Percentiles rank a stretch among this genome's conserved stretches.
Evolutionary conservation across 2,888 invertebrate genomes (phyloP).

Genomic region (Microctonus hyperodae): DNA sequence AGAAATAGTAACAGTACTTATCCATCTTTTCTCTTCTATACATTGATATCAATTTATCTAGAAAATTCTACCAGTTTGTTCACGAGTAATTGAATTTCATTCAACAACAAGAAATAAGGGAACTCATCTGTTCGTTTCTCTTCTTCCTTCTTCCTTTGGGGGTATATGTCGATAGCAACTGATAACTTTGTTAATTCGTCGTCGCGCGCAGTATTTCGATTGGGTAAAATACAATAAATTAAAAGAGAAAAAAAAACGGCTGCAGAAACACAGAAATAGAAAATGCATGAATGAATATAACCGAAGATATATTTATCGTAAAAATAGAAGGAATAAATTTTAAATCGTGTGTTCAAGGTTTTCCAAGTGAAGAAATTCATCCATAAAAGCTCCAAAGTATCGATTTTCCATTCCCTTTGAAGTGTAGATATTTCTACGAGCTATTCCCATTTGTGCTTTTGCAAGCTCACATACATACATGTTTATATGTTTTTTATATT

Average conservation of each 20-base stretch:
- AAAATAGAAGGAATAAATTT: slow-evolving; percentile 19
- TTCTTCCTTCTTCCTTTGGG: not conserved
- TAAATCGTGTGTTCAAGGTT: slow-evolving; percentile 27
- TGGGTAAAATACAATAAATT: not conserved
- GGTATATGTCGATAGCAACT: slow-evolving; percentile 19
- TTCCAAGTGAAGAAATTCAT: slow-evolving; percentile 16
- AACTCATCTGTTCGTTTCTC: slow-evolving; percentile 16
- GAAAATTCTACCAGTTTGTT: slow-evolving; percentile 11
- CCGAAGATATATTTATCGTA: not conserved
- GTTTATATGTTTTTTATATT: not conserved
- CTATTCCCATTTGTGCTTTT: not conserved
- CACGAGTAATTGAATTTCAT: slow-evolving; percentile 14
- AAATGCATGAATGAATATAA: not conserved
- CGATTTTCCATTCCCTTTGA: slow-evolving; percentile 21
- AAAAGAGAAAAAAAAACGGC: not conserved
- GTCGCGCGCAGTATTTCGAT: slow-evolving; percentile 10
- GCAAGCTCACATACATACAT: not conserved
- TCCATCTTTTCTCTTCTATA: not conserved
- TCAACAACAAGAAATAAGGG: slow-evolving; percentile 3
- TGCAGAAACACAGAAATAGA: not conserved
- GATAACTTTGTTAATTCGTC: slow-evolving; percentile 25
- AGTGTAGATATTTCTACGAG: not conserved
- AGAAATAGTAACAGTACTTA: not conserved
- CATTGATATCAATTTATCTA: not conserved
- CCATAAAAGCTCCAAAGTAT: slow-evolving; percentile 22